Conservation (phyloP, 2,113 vertebrate species). For the Trochalopteron elliotii region DNA sequence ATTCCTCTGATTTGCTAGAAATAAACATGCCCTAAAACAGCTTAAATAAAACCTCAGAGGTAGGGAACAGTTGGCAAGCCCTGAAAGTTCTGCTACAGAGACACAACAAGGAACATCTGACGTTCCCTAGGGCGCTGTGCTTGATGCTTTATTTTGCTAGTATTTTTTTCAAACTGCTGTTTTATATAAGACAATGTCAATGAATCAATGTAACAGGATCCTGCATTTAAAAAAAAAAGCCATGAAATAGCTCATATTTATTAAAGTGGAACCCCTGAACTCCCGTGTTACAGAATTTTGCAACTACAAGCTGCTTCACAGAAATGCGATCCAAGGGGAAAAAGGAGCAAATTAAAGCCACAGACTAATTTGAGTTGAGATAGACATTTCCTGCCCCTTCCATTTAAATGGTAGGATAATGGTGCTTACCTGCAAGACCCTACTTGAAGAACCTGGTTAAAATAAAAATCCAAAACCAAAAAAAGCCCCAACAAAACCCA, state of each 20-base stretch:
- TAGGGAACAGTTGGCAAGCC: slow-evolving; percentile 29
- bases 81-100: slow-evolving; percentile 6
- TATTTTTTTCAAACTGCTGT: neutral
- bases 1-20: slow-evolving; percentile 48
- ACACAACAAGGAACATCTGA: slow-evolving; percentile 43
- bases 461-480: neutral
- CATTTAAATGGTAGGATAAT: neutral
- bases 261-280: neutral
- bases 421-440: neutral
- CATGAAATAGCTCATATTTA: neutral
- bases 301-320: neutral
- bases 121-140: neutral
- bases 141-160: slow-evolving; percentile 2
- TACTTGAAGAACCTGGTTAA: neutral
- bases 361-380: neutral
- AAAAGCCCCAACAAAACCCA: neutral
- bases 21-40: slow-evolving; percentile 33
- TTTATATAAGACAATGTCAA: neutral
- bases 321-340: neutral
- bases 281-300: neutral
- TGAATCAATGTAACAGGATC: neutral
- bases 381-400: neutral
- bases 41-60: slow-evolving; percentile 49
- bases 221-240: neutral
- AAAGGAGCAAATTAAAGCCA: neutral